These are phyloP conservation scores for Neoitamus cyanurus DNA, from an alignment of 2,888 invertebrate genomes.

Conservation along the genomic window DNA sequence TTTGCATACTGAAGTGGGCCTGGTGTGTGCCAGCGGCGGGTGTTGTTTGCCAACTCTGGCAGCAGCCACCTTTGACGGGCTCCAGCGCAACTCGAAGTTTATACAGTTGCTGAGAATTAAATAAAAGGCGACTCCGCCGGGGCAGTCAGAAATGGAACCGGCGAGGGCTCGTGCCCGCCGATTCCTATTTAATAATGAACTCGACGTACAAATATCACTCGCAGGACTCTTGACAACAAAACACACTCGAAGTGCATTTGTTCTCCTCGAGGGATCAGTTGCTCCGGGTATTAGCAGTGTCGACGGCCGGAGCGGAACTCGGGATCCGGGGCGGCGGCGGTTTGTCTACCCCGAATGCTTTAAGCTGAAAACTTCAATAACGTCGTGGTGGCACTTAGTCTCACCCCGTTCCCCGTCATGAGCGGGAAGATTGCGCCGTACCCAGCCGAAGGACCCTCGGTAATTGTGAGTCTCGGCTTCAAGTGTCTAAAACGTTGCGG, in stretches of 20 bases:
- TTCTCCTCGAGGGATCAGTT: slow-evolving; percentile 17
- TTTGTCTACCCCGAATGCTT: slow-evolving; percentile 5
- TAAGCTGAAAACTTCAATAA: slow-evolving; percentile 30
- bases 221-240: slow-evolving; percentile 28
- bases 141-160: neutral
- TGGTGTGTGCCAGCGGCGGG: slow-evolving; percentile 31
- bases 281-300: slow-evolving; percentile 24
- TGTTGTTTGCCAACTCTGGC: slow-evolving; percentile 34
- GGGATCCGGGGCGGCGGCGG: slow-evolving; percentile 7
- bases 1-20: slow-evolving; percentile 33
- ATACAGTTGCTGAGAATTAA: slow-evolving; percentile 22
- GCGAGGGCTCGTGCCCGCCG: neutral
- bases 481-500: slow-evolving; percentile 43
- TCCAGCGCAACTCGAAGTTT: neutral
- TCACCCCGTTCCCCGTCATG: neutral
- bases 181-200: slow-evolving; percentile 54
- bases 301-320: neutral
- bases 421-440: slow-evolving; percentile 5
- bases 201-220: slow-evolving; percentile 49
- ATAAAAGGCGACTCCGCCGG: slow-evolving; percentile 6
- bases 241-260: slow-evolving; percentile 40
- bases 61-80: neutral
- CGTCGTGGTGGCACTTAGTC: slow-evolving; percentile 37
- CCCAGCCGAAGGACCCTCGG: neutral
- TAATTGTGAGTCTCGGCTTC: slow-evolving; percentile 43